Base-by-base conservation (phyloP, 2,113 vertebrate genomes). In the Zeus faber region DNA sequence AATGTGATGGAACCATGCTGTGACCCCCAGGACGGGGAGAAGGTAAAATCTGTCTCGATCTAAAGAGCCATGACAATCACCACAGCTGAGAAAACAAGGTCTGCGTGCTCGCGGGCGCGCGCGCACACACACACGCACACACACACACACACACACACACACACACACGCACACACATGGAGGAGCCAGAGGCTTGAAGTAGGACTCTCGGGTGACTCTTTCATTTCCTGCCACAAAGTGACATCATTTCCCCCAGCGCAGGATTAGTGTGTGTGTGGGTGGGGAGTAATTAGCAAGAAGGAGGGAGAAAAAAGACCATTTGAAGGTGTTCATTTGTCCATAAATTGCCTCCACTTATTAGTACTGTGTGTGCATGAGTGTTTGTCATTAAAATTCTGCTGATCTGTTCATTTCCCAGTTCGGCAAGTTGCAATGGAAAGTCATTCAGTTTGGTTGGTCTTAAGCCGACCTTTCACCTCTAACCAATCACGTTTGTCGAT, bases 201-300 rank as follows among this genome's bases (percentile, higher is more conserved):
- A 63, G 44, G 45, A 62, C 43, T 65, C 55, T 70, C 33, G 57
- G 65, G 59, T 48, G 37, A 22, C 43, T 56, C 24, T 41, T 16
- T 50, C 25, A 9, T 31, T 51, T 51, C 71, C 61, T 76, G 54
- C 49, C 56, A 54, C 67, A 51, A 35, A 46, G 62, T 66, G 65
- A 73, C 59, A 74, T 69, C 14, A 76, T 53, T 54, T 56, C 26
- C 52, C 49, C 31, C 10, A n/a, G 49, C 62, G 59, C 65, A 74
- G 53, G 68, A 55, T 50, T 16, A 21, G 37, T 44, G 58, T 18
- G 41, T 8, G 31, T 13, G 20, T 13, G 1, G 1, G 35, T 20
- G 46, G 43, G 8, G 64, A 8, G 26, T 5, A 58, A 45, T n/a
- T 48, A 10, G 40, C 8, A 8, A 44, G 31, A 37, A 6, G 3